Evolutionary conservation across 2,888 invertebrate genomes (phyloP), one percentile per base, ranked within the genome.

Genomic region (Lasioglossum marginatum): DNA sequence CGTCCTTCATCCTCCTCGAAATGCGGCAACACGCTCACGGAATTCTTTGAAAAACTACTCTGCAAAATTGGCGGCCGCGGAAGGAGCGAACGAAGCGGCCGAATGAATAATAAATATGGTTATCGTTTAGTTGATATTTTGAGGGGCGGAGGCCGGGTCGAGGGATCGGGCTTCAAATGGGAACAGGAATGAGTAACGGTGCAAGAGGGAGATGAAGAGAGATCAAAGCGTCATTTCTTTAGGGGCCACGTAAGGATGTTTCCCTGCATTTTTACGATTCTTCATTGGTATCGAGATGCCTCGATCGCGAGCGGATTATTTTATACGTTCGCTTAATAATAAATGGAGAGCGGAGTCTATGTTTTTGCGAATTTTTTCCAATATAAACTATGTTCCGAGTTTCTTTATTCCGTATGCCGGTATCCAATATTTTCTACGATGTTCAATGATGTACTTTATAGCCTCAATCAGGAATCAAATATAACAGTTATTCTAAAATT

Each of bases 101-200:
- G 96, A 95, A 96, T 96, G 96, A 96, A 96, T 96, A 96, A 96
- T 96, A 96, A 96, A 96, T 96, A 95, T 94, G 95, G 96, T 96
- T 96, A 96, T 96, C 96, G 96, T 96, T 96, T 96, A 96, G 96
- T 96, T 96, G 96, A 96, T 96, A 96, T 96, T 96, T 96, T 96
- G 95, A 88, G 90, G 90, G 86, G 88, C 95, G 95, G 95, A 95
- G 95, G 93, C 77, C 72, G 80, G 77, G 79, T 80, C 83, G 77
- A 73, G 82, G 85, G 81, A 78, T 79, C 83, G 82, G 74, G 85
- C 77, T 60, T 78, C 83, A 87, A 81, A 82, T 71, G 77, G 77
- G 66, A 40, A 74, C 52, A 48, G 77, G 63, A 78, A 74, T 70
- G 85, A 79, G 78, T 71, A 48, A 71, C 52, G 70, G 40, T 19